These are phyloP conservation scores for Ceyx melanurus DNA, from an alignment of 2,113 vertebrate genomes.

Conservation along the genomic window DNA sequence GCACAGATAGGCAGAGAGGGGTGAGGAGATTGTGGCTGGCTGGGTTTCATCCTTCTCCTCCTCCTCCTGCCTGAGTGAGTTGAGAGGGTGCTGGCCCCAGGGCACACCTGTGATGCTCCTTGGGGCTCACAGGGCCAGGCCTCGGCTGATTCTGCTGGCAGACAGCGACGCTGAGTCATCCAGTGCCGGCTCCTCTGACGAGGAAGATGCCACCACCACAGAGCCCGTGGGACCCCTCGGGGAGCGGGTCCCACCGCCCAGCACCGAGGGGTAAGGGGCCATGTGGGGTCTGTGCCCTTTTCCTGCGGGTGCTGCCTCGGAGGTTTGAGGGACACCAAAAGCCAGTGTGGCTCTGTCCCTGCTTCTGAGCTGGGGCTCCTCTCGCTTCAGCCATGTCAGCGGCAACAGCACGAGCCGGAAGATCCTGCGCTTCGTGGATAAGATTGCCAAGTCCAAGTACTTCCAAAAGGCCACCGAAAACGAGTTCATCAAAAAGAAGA, in stretches of 20 bases:
- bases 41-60: neutral
- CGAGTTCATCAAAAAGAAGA: slow-evolving; percentile 90
- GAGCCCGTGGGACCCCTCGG: slow-evolving; percentile 69
- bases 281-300: neutral
- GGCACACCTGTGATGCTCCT: neutral
- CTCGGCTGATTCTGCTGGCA: slow-evolving; percentile 76
- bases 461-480: slow-evolving; percentile 90
- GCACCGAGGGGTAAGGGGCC: slow-evolving; percentile 77
- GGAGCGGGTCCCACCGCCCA: slow-evolving; percentile 61
- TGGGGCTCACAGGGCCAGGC: slow-evolving; percentile 21
- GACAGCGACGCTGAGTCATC: slow-evolving; percentile 90
- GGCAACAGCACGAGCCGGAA: slow-evolving; percentile 80
- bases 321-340: neutral
- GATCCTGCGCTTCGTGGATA: slow-evolving; percentile 89
- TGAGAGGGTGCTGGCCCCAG: neutral
- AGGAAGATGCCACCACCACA: slow-evolving; percentile 75
- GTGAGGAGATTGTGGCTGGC: slow-evolving; percentile 22
- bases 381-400: slow-evolving; percentile 45
- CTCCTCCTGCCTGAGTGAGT: neutral
- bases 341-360: neutral
- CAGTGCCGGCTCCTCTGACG: slow-evolving; percentile 86
- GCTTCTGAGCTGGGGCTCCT: neutral
- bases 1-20: slow-evolving; percentile 59
- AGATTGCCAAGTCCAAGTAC: slow-evolving; percentile 89
- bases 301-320: neutral